Percentiles rank a stretch among this genome's conserved stretches.
These are phyloP conservation scores for Tragelaphus imberbis DNA, from an alignment of 2,113 vertebrate species.

Conservation along the genomic window DNA sequence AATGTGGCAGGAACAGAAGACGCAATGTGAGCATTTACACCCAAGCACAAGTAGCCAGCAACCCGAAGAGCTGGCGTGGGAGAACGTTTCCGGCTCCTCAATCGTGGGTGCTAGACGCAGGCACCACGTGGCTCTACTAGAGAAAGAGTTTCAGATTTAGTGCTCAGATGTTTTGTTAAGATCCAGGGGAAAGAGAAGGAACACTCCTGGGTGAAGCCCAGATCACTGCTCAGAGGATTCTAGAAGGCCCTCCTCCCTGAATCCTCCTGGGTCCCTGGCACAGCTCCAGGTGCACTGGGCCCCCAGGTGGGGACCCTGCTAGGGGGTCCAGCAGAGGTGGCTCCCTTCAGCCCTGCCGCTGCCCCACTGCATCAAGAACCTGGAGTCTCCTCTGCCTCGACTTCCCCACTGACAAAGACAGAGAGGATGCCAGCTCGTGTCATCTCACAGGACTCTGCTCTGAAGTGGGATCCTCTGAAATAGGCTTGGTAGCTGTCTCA, in stretches of 20 bases:
- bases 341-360: background rate
- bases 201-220: background rate
- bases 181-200: background rate
- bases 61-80: slow-evolving; percentile 14
- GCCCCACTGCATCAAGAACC: background rate
- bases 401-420: background rate
- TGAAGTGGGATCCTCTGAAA: background rate
- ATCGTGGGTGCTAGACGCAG: slow-evolving; percentile 56
- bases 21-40: background rate
- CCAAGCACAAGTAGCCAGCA: background rate
- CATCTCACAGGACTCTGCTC: background rate
- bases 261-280: background rate
- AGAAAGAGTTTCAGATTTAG: background rate
- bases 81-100: background rate
- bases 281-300: accelerated
- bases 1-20: slow-evolving; percentile 38
- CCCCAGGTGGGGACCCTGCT: accelerated
- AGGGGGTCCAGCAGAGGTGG: background rate
- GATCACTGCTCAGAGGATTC: background rate
- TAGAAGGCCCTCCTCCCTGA: background rate
- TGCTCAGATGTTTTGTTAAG: background rate
- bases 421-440: background rate
- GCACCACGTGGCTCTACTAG: slow-evolving; percentile 10
- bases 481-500: background rate
- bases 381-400: background rate